Evolutionary conservation across 2,888 invertebrate genomes (phyloP), one percentile per base, ranked within the genome.

Genomic region (Entomobrya multifasciata): DNA sequence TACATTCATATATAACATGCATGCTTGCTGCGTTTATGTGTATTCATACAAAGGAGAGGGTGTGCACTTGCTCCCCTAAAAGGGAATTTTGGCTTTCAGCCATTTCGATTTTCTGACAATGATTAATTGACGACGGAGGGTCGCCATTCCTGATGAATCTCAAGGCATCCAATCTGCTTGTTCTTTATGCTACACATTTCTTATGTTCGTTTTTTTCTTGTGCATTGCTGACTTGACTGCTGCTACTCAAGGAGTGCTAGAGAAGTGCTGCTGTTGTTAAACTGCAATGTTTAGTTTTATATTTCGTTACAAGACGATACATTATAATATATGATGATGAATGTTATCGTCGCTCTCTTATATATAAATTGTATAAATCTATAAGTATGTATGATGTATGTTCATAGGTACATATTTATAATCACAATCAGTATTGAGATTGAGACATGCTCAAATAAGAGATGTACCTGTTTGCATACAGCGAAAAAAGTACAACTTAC

Each of bases 71-170:
- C 88, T 87, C 90, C 90, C 90, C 89, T 89, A 90, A 89, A 90
- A 90, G 91, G 91, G 90, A 90, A 89, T 90, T 90, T 91, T 91
- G 91, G 91, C 91, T 90, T 89, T 90, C 90, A 90, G 91, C 91
- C 91, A 91, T 91, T 91, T 91, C 90, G 90, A 90, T 90, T 89
- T 88, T 89, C 89, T 91, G 91, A 91, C 91, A 91, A 87, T 91
- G 91, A 91, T 91, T 91, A 91, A 91, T 91, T 90, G 90, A 88
- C 88, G 87, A 90, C 90, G 89, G 87, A 89, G 91, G 90, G 90
- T 90, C 91, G 90, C 91, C 91, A 90, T 91, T 91, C 91, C 89
- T 91, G 89, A 90, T 91, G 90, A 87, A 89, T 90, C 87, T 88
- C 88, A 89, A 87, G 87, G 89, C 90, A 89, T 90, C 90, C 90